Percentiles rank a stretch among this genome's conserved stretches.
These are phyloP conservation scores for Artemia franciscana DNA, from an alignment of 1,140 invertebrate species.

Conservation along the genomic window DNA sequence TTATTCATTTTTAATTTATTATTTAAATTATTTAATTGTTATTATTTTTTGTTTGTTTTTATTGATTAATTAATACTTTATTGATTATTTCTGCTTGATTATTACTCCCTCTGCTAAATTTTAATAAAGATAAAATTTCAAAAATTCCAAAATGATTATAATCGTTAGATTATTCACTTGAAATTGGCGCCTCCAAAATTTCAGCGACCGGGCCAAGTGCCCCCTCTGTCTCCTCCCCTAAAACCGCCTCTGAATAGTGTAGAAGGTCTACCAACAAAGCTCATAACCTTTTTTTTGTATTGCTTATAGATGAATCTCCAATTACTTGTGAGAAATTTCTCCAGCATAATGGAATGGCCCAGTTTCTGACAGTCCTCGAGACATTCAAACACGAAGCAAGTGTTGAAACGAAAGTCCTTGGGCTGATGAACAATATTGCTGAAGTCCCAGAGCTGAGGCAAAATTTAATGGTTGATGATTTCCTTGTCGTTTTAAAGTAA, in stretches of 20 bases:
- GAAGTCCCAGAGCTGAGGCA: conserved; percentile 36
- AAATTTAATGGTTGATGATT: conserved; percentile 34
- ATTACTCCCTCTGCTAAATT: too few relatives aligned
- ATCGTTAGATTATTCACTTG: too few relatives aligned
- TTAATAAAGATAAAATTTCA: too few relatives aligned
- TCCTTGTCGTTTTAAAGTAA: conserved; percentile 33
- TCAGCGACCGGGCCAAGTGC: too few relatives aligned
- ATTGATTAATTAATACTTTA: too few relatives aligned
- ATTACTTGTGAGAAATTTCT: conserved; percentile 47
- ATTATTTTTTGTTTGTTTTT: too few relatives aligned
- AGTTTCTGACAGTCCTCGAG: conserved; percentile 41
- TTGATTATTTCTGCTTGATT: too few relatives aligned
- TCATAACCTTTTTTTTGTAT: conserved; percentile 2
- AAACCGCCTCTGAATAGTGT: not conserved
- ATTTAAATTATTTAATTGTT: too few relatives aligned
- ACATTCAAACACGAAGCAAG: conserved; percentile 34
- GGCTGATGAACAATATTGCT: conserved; percentile 55
- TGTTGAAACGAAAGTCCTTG: conserved; percentile 56
- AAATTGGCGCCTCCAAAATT: too few relatives aligned
- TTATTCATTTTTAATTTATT: too few relatives aligned
- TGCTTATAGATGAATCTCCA: conserved; percentile 35
- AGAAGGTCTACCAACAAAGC: not conserved
- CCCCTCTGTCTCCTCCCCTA: too few relatives aligned
- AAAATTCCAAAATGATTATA: too few relatives aligned
- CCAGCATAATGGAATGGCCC: conserved; percentile 36